These are phyloP conservation scores for Steinernema scapterisci DNA, from an alignment of 2,888 invertebrate species.

Conservation along the genomic window DNA sequence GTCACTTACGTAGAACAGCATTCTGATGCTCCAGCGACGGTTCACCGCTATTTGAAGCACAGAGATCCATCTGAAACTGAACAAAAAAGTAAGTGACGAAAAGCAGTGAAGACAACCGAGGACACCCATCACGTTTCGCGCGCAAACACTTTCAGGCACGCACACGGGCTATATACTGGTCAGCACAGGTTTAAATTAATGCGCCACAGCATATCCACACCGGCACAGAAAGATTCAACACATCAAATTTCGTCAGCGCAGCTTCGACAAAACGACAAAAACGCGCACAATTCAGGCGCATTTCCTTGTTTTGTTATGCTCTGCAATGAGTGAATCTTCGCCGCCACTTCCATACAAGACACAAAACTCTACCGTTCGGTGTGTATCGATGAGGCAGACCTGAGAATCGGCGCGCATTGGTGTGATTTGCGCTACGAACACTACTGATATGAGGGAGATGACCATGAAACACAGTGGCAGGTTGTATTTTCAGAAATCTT, in stretches of 20 bases:
- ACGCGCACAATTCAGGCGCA: not conserved
- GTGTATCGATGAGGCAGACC: no score
- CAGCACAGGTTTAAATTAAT: no score
- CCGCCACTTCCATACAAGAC: no score
- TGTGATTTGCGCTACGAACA: no score
- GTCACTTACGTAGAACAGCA: constrained; percentile 2
- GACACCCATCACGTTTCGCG: not conserved
- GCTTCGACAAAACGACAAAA: not conserved
- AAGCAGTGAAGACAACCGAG: not conserved
- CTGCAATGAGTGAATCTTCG: no score
- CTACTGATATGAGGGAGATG: no score
- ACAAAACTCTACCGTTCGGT: no score
- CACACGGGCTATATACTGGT: not conserved
- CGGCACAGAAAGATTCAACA: not conserved
- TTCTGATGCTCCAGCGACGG: not conserved
- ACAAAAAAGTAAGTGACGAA: not conserved
- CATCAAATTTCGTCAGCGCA: not conserved
- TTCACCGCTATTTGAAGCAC: not conserved
- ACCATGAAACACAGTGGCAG: no score
- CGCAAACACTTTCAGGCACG: not conserved
- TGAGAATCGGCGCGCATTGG: no score
- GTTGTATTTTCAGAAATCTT: no score
- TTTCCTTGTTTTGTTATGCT: no score
- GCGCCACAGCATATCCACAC: not conserved
- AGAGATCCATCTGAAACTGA: constrained; percentile 1